Evolutionary conservation across 1,140 invertebrate genomes (phyloP), one percentile per base, ranked within the genome.

Genomic region (Drosophila orosa): DNA sequence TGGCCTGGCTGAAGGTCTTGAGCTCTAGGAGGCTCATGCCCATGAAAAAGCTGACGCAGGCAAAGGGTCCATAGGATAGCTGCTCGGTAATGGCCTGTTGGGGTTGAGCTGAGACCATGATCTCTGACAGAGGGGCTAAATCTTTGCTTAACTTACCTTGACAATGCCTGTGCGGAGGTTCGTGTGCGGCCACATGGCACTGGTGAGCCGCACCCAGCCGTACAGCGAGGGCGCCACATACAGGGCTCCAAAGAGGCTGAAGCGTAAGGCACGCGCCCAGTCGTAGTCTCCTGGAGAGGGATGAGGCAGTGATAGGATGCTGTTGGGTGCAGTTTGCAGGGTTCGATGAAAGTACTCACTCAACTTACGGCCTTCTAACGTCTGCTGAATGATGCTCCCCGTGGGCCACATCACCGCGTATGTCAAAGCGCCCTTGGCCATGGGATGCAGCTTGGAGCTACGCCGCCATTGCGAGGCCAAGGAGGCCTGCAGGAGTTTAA

Each of bases 11-110:
- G 33, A 95, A 78, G 27, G 94, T 93, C 92, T 96, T 96, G 19
- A 94, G 93, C 93, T 97, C 96, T 52, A 97, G 86, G 31, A 97
- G 80, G 90, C 94, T 96, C 94, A 97, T 97, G 33, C 95, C 94
- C 93, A 96, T 95, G 89, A 96, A 97, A 84, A 97, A 97, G 80
- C 95, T 96, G 63, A 93, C 93, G 93, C 97, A 95, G 50, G 96
- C 96, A 76, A 95, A 94, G 63, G 97, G 97, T 19, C 95, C 95
- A 86, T 97, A 97, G 2, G 95, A 95, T 10, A 97, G 92, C 93
- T 97, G 96, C 93, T 97, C 97, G 39, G 97, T 93, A 29, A 95
- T 81, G 67, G 96, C 96, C 96, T 97, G 54, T 54, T 56, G 69
- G 69, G 57, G 31, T n/a, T n/a, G n/a, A n/a, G 17, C 19, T 44